phyloP scores from a whole-genome alignment of 2,888 invertebrate genomes.

The Chouioia cunea region DNA sequence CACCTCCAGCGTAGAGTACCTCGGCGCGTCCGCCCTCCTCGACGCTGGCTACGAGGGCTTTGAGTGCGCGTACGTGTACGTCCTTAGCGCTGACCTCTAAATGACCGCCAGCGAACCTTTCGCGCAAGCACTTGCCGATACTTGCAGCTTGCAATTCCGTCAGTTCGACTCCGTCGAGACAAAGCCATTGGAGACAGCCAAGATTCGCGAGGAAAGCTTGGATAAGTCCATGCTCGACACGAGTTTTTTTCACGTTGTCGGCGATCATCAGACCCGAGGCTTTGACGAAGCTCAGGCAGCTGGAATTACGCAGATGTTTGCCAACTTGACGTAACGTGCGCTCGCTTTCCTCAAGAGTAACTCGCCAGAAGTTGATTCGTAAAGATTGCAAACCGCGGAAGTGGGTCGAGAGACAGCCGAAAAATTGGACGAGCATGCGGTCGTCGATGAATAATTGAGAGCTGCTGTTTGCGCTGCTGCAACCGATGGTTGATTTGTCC shows the following conservation, averaged over 20 bases:
- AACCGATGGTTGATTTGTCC: slow-evolving; percentile 68
- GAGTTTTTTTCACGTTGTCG: slow-evolving; percentile 62
- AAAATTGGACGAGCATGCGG: slow-evolving; percentile 69
- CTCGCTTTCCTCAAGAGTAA: slow-evolving; percentile 64
- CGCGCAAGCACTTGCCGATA: slow-evolving; percentile 65
- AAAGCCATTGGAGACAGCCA: slow-evolving; percentile 64
- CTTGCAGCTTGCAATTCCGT: slow-evolving; percentile 62
- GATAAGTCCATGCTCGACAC: slow-evolving; percentile 66
- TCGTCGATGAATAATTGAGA: slow-evolving; percentile 68
- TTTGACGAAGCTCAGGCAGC: slow-evolving; percentile 65
- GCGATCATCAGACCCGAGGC: slow-evolving; percentile 64
- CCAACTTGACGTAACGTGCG: slow-evolving; percentile 64
- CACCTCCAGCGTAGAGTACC: slow-evolving; percentile 64
- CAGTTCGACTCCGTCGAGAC: slow-evolving; percentile 64
- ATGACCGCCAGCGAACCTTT: slow-evolving; percentile 63
- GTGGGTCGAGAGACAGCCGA: slow-evolving; percentile 67
- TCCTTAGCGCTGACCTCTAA: slow-evolving; percentile 66
- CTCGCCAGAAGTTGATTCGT: slow-evolving; percentile 66
- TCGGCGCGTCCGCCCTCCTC: slow-evolving; percentile 66
- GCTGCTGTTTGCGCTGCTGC: slow-evolving; percentile 62
- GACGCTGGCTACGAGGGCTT: slow-evolving; percentile 62
- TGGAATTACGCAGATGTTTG: slow-evolving; percentile 63
- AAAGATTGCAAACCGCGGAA: slow-evolving; percentile 68
- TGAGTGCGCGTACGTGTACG: slow-evolving; percentile 63
- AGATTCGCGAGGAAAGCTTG: slow-evolving; percentile 63